Base-by-base conservation (phyloP, 2,113 vertebrate genomes). In the Pterophyllum scalare region DNA sequence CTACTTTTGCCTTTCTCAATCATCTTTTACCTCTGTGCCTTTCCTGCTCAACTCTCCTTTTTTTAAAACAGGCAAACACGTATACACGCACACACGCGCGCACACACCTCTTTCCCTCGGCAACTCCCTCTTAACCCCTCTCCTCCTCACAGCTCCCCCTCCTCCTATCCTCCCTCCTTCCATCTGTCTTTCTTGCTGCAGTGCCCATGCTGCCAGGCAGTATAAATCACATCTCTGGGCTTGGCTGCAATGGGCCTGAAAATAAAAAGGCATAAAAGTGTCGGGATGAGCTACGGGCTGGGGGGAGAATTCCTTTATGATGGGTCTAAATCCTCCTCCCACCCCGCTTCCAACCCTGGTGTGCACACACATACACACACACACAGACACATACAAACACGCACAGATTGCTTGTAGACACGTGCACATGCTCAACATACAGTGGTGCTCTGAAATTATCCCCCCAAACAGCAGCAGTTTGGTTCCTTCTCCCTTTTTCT, bases 181-280 rank as follows among this genome's bases (percentile, higher is more conserved):
- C 92, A 93, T 92, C 94, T 93, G 89, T 93, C 92, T 93, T 92
- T 93, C 94, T 88, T 92, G 92, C 93, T 93, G 94, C 94, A 95
- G 94, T 94, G 93, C 93, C 94, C 92, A 89, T 91, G 93, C 94
- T 95, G 94, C 94, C 94, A 95, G 94, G 89, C 92, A 93, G 91
- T 91, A 94, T 95, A 95, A 95, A 95, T 94, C 94, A 95, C 93
- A 93, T 93, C 93, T 94, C 93, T 83, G 86, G 92, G 92, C 89
- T 94, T 90, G 91, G 93, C 93, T 94, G 94, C 94, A 94, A 92
- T 95, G 94, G 94, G 93, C 94, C 93, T 94, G 93, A 94, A 94
- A 95, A 95, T 95, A 95, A 95, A 95, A 95, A 94, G 92, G 93
- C 92, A 94, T 95, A 95, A 95, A 95, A 93, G 91, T 95, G 94